Percentiles rank a stretch among this genome's conserved stretches.
Conservation (phyloP, 1,140 invertebrate genomes). For the Anoplolepis gracilipes region DNA sequence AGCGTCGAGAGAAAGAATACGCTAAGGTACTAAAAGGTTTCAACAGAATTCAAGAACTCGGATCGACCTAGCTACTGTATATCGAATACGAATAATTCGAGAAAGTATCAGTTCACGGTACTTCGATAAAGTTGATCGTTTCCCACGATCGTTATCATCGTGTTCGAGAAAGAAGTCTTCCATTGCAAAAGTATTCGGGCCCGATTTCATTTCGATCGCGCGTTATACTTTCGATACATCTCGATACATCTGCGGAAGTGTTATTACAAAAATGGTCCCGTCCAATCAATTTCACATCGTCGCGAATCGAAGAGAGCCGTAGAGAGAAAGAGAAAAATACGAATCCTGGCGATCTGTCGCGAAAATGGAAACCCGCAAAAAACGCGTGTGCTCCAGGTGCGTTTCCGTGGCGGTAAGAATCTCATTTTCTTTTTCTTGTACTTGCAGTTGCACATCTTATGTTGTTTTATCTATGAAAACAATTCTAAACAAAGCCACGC, state of each 20-base stretch:
- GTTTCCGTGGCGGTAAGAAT: constrained; percentile 25
- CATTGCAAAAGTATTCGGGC: constrained; percentile 9
- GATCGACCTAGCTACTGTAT: constrained; percentile 34
- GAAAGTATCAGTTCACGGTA: constrained; percentile 24
- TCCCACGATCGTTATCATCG: constrained; percentile 43
- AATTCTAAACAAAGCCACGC: not conserved
- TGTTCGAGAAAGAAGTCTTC: constrained; percentile 34
- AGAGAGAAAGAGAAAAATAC: not conserved
- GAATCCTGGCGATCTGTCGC: not conserved
- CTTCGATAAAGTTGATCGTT: constrained; percentile 47
- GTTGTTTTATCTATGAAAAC: constrained; percentile 20
- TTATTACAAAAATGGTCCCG: constrained; percentile 28
- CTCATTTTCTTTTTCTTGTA: constrained; percentile 38
- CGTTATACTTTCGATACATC: constrained; percentile 19
- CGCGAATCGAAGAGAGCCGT: not conserved
- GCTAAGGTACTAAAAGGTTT: not conserved
- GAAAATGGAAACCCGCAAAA: constrained; percentile 33
- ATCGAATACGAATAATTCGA: constrained; percentile 57
- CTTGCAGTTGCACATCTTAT: constrained; percentile 13
- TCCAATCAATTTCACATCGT: constrained; percentile 55
- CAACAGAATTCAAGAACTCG: constrained; percentile 45
- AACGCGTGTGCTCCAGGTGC: constrained; percentile 24
- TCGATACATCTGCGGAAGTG: constrained; percentile 3
- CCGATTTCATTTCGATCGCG: constrained; percentile 41
- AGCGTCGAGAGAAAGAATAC: not conserved